phyloP scores from a whole-genome alignment of 2,113 vertebrate genomes.

The Anarrhichthys ocellatus region DNA sequence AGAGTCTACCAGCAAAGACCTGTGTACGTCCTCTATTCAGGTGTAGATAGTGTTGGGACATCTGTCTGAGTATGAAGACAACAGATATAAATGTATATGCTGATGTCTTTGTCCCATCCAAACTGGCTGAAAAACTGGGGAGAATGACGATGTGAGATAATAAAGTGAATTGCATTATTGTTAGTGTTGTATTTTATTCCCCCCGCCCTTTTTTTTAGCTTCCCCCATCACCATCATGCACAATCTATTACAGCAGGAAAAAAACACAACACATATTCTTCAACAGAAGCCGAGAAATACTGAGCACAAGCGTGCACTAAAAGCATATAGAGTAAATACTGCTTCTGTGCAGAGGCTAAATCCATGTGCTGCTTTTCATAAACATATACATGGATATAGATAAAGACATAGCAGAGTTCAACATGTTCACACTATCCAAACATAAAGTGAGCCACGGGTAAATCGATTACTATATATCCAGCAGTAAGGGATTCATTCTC shows the following conservation, averaged over 20 bases:
- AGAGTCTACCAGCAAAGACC: background rate
- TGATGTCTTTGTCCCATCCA: background rate
- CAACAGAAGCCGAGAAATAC: slow-evolving; percentile 8
- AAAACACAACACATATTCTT: background rate
- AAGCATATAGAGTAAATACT: slow-evolving; percentile 28
- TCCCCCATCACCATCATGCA: background rate
- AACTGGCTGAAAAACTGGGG: background rate
- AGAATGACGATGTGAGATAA: slow-evolving; percentile 10
- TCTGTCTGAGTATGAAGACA: background rate
- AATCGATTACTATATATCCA: slow-evolving; percentile 12
- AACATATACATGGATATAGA: background rate
- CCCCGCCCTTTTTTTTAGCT: slow-evolving; percentile 2
- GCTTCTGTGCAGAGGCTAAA: slow-evolving; percentile 36
- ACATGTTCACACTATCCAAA: slow-evolving; percentile 28
- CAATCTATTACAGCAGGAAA: slow-evolving; percentile 14
- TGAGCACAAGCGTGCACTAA: background rate
- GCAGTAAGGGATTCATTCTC: slow-evolving; percentile 18
- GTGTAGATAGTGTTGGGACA: background rate
- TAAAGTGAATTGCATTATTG: slow-evolving; percentile 2
- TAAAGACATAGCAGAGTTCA: slow-evolving; percentile 23
- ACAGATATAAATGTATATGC: background rate
- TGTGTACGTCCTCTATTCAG: background rate
- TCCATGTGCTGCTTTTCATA: slow-evolving; percentile 3
- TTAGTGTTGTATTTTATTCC: slow-evolving; percentile 10
- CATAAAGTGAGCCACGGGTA: slow-evolving; percentile 17